Conservation (phyloP, 2,113 vertebrate species). For the Oenanthe oenanthe region DNA sequence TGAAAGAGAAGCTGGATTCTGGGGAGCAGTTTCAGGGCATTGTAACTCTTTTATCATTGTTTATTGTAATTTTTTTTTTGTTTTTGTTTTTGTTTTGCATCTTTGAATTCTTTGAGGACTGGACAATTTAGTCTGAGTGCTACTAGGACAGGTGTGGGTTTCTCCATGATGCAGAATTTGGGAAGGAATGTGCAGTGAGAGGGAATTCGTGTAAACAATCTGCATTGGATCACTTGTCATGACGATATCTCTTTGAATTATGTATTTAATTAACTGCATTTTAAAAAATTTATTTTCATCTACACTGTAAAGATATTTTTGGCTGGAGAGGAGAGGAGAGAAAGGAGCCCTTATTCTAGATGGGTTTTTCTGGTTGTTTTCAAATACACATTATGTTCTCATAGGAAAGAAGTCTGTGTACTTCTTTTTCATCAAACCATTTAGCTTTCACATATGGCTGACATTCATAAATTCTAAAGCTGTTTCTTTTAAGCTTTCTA, state of each 20-base stretch:
- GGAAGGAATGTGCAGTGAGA: neutral
- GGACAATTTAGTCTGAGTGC: neutral
- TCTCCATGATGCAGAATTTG: neutral
- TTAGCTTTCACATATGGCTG: neutral
- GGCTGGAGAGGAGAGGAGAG: neutral
- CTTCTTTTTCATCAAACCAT: neutral
- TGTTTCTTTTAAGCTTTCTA: neutral
- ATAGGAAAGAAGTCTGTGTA: neutral
- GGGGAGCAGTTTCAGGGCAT: neutral
- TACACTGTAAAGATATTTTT: neutral
- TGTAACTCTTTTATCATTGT: neutral
- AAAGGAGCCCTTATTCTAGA: neutral
- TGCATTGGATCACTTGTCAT: neutral
- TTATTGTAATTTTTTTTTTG: neutral
- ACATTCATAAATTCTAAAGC: neutral
- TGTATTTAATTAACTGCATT: neutral
- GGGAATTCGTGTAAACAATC: neutral
- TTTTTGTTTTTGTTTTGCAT: neutral
- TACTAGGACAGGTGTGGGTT: neutral
- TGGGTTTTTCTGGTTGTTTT: neutral
- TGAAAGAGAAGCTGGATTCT: neutral
- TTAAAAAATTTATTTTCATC: neutral
- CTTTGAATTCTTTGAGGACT: neutral
- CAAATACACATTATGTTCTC: neutral
- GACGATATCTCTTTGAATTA: neutral